Conservation (phyloP, 2,113 vertebrate genomes). For the Pogona vitticeps region DNA sequence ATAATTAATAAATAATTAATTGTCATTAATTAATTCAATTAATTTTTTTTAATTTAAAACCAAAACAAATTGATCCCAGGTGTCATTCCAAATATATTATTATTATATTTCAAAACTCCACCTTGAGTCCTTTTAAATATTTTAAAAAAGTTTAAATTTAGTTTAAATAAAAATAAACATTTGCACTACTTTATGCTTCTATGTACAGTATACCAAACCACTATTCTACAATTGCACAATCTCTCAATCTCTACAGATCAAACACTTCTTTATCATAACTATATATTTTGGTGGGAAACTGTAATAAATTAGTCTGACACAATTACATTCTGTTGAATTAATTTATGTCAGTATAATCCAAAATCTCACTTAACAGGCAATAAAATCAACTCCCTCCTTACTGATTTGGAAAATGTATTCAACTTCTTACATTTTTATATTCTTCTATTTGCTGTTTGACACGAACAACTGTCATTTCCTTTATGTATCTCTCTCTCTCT, state of each 20-base stretch:
- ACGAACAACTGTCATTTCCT: not conserved
- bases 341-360: not conserved
- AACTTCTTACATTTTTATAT: not conserved
- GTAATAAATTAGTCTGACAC: not conserved
- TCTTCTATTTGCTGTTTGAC: not conserved
- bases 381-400: not conserved
- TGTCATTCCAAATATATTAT: no score
- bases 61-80: no score
- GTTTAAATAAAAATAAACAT: no score
- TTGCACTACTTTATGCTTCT: not conserved
- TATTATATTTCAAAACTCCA: no score
- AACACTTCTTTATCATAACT: not conserved
- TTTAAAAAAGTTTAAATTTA: no score
- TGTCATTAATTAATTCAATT: no score
- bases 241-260: no score
- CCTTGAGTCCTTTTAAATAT: no score
- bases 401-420: not conserved
- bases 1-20: no score
- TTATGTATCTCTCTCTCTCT: not conserved
- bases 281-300: not conserved
- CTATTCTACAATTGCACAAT: not conserved
- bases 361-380: not conserved
- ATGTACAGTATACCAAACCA: not conserved
- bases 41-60: no score
- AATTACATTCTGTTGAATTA: not conserved